Percentiles rank a stretch among this genome's conserved stretches.
phyloP scores from a whole-genome alignment of 2,113 vertebrate genomes.

The Herpailurus yagouaroundi region DNA sequence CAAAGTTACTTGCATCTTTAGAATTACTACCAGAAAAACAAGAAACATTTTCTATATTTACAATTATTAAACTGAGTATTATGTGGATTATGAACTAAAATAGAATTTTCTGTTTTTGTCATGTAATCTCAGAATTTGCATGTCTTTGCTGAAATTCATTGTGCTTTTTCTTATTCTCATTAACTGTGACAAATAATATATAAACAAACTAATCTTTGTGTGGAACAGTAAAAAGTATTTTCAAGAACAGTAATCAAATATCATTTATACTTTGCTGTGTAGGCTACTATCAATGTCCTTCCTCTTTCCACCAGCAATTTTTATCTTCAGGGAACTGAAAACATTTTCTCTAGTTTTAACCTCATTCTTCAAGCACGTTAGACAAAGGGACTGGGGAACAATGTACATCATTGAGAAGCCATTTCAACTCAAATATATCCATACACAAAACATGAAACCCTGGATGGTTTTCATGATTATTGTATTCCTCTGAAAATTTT shows the following conservation, averaged over 20 bases:
- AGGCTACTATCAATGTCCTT: not conserved
- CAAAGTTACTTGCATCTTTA: conserved; percentile 11
- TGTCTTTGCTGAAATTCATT: conserved; percentile 48
- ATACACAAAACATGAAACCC: not conserved
- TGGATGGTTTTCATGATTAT: not conserved
- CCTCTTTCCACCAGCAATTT: not conserved
- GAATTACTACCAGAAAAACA: conserved; percentile 28
- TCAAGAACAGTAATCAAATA: conserved; percentile 55
- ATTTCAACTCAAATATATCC: not conserved
- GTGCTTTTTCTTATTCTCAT: conserved; percentile 42
- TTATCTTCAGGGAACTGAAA: conserved; percentile 37
- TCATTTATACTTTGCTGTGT: conserved; percentile 1
- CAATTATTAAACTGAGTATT: conserved; percentile 1
- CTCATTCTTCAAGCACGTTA: not conserved
- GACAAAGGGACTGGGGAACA: not conserved
- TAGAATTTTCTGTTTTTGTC: conserved; percentile 49
- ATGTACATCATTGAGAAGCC: not conserved
- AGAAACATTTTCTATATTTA: conserved; percentile 51
- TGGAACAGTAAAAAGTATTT: conserved; percentile 33
- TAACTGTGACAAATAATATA: conserved; percentile 53
- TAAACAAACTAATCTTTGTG: conserved; percentile 39
- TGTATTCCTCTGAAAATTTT: not conserved
- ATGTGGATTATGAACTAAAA: conserved; percentile 32
- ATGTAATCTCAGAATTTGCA: conserved; percentile 59
- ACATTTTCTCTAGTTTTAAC: not conserved